Percentiles rank a stretch among this genome's conserved stretches.
Evolutionary conservation across 1,140 invertebrate genomes (phyloP).

Genomic region (Phocides pigmalion): DNA sequence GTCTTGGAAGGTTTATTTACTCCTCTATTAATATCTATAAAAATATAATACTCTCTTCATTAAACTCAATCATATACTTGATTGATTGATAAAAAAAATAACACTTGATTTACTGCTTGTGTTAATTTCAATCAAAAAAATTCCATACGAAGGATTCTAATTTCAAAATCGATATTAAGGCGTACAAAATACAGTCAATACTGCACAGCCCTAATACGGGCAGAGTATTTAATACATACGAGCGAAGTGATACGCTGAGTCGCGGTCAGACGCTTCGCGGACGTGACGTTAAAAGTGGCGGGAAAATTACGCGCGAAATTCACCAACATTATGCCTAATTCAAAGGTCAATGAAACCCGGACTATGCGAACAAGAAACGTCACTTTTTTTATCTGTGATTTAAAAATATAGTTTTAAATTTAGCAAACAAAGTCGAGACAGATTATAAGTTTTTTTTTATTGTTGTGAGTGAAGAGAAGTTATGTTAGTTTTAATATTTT

Average conservation of each 20-base stretch:
- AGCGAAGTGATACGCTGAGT: constrained; percentile 18
- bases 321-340: constrained; percentile 2
- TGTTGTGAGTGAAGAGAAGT: too few species aligned
- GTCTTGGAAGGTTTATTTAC: too few species aligned
- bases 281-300: not conserved
- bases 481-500: too few species aligned
- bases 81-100: too few species aligned
- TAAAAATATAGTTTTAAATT: not conserved
- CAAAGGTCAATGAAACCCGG: constrained; percentile 6
- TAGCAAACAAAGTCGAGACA: not conserved
- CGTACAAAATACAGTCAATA: not conserved
- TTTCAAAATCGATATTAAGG: too few species aligned
- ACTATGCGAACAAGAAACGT: constrained; percentile 1
- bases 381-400: not conserved
- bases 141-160: too few species aligned
- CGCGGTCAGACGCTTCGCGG: not conserved
- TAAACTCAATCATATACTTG: too few species aligned
- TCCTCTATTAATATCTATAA: too few species aligned
- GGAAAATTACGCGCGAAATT: constrained; percentile 11
- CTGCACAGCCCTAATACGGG: constrained; percentile 12
- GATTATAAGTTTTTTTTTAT: not conserved
- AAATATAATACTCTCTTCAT: too few species aligned
- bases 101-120: too few species aligned
- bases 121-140: too few species aligned
- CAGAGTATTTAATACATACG: constrained; percentile 18